phyloP scores from a whole-genome alignment of 2,888 invertebrate genomes.

The Sylvicola cinctus region DNA sequence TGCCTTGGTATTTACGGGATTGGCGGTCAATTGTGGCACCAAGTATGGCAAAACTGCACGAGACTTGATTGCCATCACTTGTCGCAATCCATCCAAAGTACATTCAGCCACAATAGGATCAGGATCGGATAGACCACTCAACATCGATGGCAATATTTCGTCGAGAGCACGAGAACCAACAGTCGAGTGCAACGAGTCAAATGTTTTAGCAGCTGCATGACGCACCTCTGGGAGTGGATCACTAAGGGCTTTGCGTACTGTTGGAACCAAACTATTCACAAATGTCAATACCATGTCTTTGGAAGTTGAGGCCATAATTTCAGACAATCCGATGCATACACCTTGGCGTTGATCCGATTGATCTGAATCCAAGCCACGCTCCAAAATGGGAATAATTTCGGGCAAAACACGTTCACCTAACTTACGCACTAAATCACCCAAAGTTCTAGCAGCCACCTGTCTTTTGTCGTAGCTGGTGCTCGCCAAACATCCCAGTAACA shows the following conservation, averaged over 20 bases:
- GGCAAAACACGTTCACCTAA: conserved; percentile 93
- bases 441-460: conserved; percentile 87
- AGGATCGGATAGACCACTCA: conserved; percentile 51
- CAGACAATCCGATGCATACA: conserved; percentile 92
- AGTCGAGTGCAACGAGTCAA: conserved; percentile 86
- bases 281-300: conserved; percentile 84
- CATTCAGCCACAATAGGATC: conserved; percentile 66
- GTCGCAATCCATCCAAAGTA: conserved; percentile 85
- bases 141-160: conserved; percentile 85
- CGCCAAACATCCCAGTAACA: conserved; percentile 83
- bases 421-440: conserved; percentile 93
- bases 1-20: conserved; percentile 83
- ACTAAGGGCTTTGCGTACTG: conserved; percentile 83
- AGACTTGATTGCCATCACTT: conserved; percentile 94
- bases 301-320: conserved; percentile 94
- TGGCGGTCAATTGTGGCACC: conserved; percentile 78
- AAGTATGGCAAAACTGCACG: conserved; percentile 89
- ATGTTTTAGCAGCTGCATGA: conserved; percentile 88
- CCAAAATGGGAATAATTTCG: conserved; percentile 94
- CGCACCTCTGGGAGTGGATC: conserved; percentile 87
- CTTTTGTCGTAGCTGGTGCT: conserved; percentile 92
- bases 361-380: conserved; percentile 77
- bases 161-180: conserved; percentile 87
- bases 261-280: conserved; percentile 74
- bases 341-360: conserved; percentile 92